Evolutionary conservation across 1,140 invertebrate species (phyloP), one percentile per base, ranked within the genome.

Genomic region (Plectrocnemia conspersa): DNA sequence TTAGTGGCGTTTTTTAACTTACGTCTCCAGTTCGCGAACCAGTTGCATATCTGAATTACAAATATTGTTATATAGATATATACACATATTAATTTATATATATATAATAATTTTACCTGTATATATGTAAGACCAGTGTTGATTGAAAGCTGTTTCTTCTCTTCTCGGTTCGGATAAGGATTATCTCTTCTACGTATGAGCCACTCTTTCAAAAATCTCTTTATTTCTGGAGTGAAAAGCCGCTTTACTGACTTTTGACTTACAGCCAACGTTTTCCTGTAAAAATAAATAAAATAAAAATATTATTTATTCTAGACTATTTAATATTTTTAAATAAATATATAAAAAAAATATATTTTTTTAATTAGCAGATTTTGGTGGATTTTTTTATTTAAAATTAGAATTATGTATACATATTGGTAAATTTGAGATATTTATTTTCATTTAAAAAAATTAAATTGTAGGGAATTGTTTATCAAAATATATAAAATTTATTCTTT

Each of bases 21-120:
- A 61, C 84, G 68, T 27, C 84, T 76, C 83, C 83, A 85, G 59
- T 86, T 86, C 15, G 84, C 84, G 65, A 86, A 86, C 84, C 84
- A 86, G 65, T 86, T 86, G 62, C 83, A 86, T 33, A 86, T 83
- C 80, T 83, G 68, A 11, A 63, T 29, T 29, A 29, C 6, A 29
- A 29, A 29, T 38, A 38, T 38, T 15, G 7, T 38, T 38, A 38
- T 19, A 48, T 27, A 3, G 18, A 33, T 16, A 11, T 16, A 33
- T 13, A 24, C 11, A 54, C 29, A 16, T 7, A 29, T 22, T n/a
- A 29, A 7, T 35, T 48, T 48, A 11, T 18, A 9, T 15, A 15
- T 38, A 53, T 47, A 42, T 29, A 15, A 7, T 10, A 13, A 16
- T 55, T 46, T 50, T 63, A 83, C 81, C 73, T 85, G 83, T 62